These are phyloP conservation scores for Mya arenaria DNA, from an alignment of 1,140 invertebrate species.

Conservation along the genomic window DNA sequence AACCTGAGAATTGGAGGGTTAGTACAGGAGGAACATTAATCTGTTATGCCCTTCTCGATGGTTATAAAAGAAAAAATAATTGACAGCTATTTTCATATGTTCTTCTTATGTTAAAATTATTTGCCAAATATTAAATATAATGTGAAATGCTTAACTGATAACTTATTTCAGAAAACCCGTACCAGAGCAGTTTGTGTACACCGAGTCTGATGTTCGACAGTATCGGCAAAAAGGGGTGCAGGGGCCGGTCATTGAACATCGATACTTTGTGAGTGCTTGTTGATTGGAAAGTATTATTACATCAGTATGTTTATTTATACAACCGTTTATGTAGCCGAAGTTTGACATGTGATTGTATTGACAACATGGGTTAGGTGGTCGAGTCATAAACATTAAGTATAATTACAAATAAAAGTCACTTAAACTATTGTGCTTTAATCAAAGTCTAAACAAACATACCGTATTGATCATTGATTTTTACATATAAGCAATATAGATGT, in stretches of 20 bases:
- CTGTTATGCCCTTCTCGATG: neutral
- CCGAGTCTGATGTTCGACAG: constrained; percentile 1
- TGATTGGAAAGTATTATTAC: no score
- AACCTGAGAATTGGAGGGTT: constrained; percentile 68
- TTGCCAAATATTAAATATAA: neutral
- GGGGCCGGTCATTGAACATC: constrained; percentile 46
- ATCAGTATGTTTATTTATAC: no score
- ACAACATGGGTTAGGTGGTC: no score
- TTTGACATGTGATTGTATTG: no score
- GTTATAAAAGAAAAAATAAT: neutral
- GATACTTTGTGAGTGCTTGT: constrained; percentile 39
- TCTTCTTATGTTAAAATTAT: no score
- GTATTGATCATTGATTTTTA: no score
- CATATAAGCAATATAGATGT: no score
- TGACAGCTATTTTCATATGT: neutral
- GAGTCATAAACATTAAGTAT: no score
- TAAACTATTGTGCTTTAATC: no score
- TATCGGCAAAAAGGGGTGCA: constrained; percentile 10
- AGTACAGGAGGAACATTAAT: constrained; percentile 7
- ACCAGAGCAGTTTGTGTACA: constrained; percentile 49
- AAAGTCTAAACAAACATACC: no score
- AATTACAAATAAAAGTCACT: no score
- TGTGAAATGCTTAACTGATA: neutral
- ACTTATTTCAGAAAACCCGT: constrained; percentile 10
- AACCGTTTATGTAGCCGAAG: no score